phyloP scores from a whole-genome alignment of 2,888 invertebrate genomes.

The Monoplex corrugatus region DNA sequence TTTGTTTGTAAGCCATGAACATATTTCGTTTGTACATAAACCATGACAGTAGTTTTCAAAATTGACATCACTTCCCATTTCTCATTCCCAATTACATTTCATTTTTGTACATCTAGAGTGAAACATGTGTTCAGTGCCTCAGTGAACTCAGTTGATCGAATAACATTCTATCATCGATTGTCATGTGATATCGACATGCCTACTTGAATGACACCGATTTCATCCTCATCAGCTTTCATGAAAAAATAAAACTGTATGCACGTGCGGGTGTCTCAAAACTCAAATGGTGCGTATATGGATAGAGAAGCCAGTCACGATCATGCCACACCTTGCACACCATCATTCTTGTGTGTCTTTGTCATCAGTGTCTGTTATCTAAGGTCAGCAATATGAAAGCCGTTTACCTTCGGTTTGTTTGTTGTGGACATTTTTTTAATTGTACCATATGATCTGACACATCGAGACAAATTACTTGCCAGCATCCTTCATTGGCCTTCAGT shows the following conservation, averaged over 20 bases:
- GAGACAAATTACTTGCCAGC: too few relatives aligned
- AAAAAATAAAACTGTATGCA: not conserved
- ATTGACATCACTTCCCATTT: not conserved
- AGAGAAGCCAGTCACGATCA: not conserved
- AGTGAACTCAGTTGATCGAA: not conserved
- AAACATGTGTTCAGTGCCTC: conserved; percentile 29
- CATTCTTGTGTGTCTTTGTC: not conserved
- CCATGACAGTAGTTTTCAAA: not conserved
- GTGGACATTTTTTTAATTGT: too few relatives aligned
- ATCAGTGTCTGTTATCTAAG: not conserved
- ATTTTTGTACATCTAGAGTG: not conserved
- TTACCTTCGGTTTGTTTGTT: not conserved
- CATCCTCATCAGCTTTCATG: not conserved
- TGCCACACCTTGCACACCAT: not conserved
- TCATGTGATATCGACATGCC: not conserved
- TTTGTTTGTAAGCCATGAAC: not conserved
- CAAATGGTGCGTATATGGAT: not conserved
- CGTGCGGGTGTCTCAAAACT: not conserved
- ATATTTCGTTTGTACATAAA: too few relatives aligned
- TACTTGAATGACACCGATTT: not conserved
- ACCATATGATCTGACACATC: too few relatives aligned
- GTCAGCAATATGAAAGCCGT: not conserved
- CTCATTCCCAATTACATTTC: not conserved
- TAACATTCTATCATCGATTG: not conserved
- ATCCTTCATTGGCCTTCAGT: too few relatives aligned